Base-by-base conservation (phyloP, 1,140 invertebrate genomes). In the Philopotamus ludificatus region DNA sequence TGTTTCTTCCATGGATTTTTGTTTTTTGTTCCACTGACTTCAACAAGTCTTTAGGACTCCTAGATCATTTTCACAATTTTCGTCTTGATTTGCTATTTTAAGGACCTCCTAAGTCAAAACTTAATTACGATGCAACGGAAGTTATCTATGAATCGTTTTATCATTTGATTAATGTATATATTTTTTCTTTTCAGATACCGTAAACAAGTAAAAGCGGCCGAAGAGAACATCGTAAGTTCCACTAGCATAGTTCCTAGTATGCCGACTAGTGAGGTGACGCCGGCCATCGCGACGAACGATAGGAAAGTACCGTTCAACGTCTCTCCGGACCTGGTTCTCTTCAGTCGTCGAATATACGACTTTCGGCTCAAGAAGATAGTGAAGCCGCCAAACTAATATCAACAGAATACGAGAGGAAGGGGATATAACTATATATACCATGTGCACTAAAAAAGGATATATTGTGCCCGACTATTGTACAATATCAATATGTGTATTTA, bases 281-380 rank as follows among this genome's bases (percentile, higher is more conserved):
- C 76, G 4, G 68, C 73, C 1, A 58, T 74, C 3, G 74, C 72
- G 22, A 75, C 77, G 25, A 77, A 74, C 65, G 74, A 80, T 68
- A 73, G 76, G n/a, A 87, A 88, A 23, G 83, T 88, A 23, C 86
- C 88, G 68, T 86, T 90, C 7, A 76, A 84, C 41, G 88, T 91
- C 23, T 83, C 86, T 58, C 83, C 89, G 3, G 94, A 97, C 68
- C 87, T 93, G 75, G 91, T 98, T 1, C 93, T 97, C 72, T 93
- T 96, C 79, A 97, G 95, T 79, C 87, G 93, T 15, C 89, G 91
- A 70, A 93, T 97, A 26, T 98, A 97, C 79, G 95, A 98, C 78
- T 97, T 94, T 80, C 85, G 94, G 60, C 89, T 92, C 63, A 91
- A 89, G 72, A 87, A 89, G 69, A 85, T 92, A 65, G 82, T 88